Evolutionary conservation across 2,888 invertebrate genomes (phyloP), one percentile per base, ranked within the genome.

Genomic region (Metacarcinus magister): DNA sequence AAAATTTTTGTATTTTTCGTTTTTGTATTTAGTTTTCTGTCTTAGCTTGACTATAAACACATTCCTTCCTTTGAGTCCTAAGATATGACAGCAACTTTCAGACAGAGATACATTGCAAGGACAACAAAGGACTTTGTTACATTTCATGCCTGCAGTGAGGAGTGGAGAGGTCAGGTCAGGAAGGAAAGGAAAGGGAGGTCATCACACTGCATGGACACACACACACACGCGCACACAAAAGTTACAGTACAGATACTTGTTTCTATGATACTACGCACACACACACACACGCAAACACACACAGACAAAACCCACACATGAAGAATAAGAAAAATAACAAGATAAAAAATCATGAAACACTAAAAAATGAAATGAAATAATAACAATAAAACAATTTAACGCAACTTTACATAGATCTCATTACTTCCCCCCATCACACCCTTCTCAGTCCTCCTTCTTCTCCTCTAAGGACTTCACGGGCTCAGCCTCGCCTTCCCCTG

Each of bases 401-500:
- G 3, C 23, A n/a, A 67, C n/a, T n/a, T 7, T n/a, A 4, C 23
- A 23, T 7, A 67, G n/a, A 10, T 44, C 46, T 54, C 92, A 54
- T 16, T 19, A 82, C 3, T 23, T 19, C 28, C 82, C 16, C 32
- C 43, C 28, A 67, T 23, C 43, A 19, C 32, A n/a, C 44, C 44
- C n/a, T 54, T 19, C n/a, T 95, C 95, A 97, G 93, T 97, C 96
- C 19, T 95, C 92, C 96, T 96, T 97, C 94, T 96, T 97, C 32
- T 96, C 95, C 32, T 96, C 96, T 48, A 89, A 67, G 43, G 96
- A 82, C 43, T 97, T 97, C 67, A n/a, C 95, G 19, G 46, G 82
- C 19, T 93, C 92, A 39, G 87, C 60, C n/a, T 93, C 39, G 19
- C 94, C 89, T 28, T 94, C 92, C 3, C 93, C 96, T 8, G 95